Evolutionary conservation across 2,888 invertebrate genomes (phyloP).

Genomic region (Tachina fera): DNA sequence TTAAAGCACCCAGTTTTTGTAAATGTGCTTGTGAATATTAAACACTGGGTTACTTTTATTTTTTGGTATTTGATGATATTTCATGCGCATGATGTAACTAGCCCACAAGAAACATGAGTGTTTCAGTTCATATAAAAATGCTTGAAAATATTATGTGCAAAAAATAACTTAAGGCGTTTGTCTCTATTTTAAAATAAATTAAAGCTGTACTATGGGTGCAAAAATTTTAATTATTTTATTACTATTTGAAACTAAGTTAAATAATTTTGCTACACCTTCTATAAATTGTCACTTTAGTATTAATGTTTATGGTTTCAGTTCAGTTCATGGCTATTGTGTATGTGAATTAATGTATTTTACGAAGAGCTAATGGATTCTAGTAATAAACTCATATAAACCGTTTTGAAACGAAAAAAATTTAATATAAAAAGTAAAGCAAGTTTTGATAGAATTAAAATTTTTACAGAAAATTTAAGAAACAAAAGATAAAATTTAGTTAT

Average conservation of each 20-base stretch:
- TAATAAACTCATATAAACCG: conserved; percentile 38
- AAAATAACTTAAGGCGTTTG: too few relatives aligned
- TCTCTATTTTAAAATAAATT: neutral
- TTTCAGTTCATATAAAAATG: too few relatives aligned
- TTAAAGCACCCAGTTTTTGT: too few relatives aligned
- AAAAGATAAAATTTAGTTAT: neutral
- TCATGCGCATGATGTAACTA: too few relatives aligned
- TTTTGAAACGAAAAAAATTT: conserved; percentile 14
- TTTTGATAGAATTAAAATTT: neutral
- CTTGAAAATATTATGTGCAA: too few relatives aligned
- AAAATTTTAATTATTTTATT: neutral
- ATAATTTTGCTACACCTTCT: neutral
- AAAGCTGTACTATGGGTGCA: neutral
- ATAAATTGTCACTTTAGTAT: conserved; percentile 14
- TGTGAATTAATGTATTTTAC: conserved; percentile 41
- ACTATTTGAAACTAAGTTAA: neutral
- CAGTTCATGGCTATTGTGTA: conserved; percentile 56
- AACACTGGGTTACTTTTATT: too few relatives aligned
- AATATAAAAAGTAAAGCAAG: neutral
- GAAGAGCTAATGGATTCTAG: conserved; percentile 43
- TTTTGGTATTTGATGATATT: too few relatives aligned
- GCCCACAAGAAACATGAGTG: too few relatives aligned
- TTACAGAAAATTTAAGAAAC: neutral
- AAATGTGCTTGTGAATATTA: too few relatives aligned
- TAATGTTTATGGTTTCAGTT: conserved; percentile 34